Evolutionary conservation across 2,888 invertebrate species (phyloP), one percentile per base, ranked within the genome.

Genomic region (Mesorhabditis belari): DNA sequence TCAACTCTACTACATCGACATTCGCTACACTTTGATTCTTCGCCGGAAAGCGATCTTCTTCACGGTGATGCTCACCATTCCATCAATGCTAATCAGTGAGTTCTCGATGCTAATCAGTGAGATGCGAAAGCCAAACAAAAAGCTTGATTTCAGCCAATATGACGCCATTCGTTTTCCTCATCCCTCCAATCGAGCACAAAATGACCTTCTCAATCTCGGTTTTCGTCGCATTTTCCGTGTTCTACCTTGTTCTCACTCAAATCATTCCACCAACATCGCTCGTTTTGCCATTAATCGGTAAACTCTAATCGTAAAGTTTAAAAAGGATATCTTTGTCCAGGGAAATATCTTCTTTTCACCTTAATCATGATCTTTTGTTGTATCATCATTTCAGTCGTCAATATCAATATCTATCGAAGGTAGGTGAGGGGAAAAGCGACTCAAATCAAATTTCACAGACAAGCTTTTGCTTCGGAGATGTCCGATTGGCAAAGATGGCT

Each of bases 191-290:
- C 58, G 94, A 95, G 26, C 95, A 96, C 83, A 96, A 96, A 84
- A 93, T 96, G 66, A 93, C 94, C 0, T 86, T 96, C 57, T 93
- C 93, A 58, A 66, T 67, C 83, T 94, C 93, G 61, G 94, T 95
- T 83, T 88, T 95, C 80, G 92, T 95, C 85, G 93, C 93, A 84
- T 90, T 95, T 81, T 93, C 94, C 86, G 94, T 95, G 87, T 95
- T 95, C 87, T 95, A 95, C 85, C 87, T 95, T 71, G 87, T 95
- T 84, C 90, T 95, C 76, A 93, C 94, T 75, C 94, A 95, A 85
- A 93, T 95, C 81, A 94, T 95, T 81, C 95, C 95, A 52, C 94
- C 94, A 56, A 95, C 94, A 62, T 93, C 93, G 27, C 85, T 95
- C 80, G 94, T 94, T 6, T 55, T 95, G 75, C 95, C 95, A 63